phyloP scores from a whole-genome alignment of 2,113 vertebrate genomes.

The Nibea albiflora region DNA sequence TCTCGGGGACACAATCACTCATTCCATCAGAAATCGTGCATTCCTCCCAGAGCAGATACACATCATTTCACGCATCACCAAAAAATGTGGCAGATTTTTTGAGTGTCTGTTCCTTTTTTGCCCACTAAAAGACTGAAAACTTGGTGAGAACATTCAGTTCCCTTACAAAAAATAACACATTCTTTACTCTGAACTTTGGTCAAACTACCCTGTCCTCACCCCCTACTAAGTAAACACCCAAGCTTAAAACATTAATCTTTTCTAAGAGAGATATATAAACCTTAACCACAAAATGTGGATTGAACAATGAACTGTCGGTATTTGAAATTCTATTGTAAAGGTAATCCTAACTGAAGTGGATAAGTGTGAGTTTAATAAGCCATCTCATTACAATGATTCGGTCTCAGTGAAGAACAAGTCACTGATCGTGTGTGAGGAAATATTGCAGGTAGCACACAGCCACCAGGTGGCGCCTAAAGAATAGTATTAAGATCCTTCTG shows the following conservation, averaged over 20 bases:
- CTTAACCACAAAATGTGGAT: not conserved
- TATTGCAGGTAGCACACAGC: constrained; percentile 1
- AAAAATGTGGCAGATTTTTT: constrained; percentile 16
- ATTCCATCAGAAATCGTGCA: constrained; percentile 43
- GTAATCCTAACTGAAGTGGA: not conserved
- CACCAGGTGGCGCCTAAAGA: constrained; percentile 78
- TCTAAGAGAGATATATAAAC: not conserved
- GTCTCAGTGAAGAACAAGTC: not conserved
- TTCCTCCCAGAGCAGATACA: constrained; percentile 54
- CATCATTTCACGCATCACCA: constrained; percentile 37
- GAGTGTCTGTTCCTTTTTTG: not conserved
- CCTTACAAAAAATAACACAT: constrained; percentile 1
- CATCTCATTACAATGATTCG: not conserved
- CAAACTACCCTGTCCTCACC: constrained; percentile 18
- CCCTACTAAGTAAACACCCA: constrained; percentile 22
- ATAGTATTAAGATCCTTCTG: constrained; percentile 29
- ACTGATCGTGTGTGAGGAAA: not conserved
- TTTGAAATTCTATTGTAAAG: not conserved
- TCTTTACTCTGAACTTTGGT: constrained; percentile 41
- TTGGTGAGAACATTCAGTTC: not conserved
- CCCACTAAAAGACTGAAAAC: not conserved
- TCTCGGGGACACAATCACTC: constrained; percentile 44
- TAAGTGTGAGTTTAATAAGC: not conserved
- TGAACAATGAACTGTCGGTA: not conserved
- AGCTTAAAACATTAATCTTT: not conserved